Percentiles rank a stretch among this genome's conserved stretches.
Evolutionary conservation across 64 coral and sea anemone genomes (phyloP).

Genomic region (Pachyseris speciosa): DNA sequence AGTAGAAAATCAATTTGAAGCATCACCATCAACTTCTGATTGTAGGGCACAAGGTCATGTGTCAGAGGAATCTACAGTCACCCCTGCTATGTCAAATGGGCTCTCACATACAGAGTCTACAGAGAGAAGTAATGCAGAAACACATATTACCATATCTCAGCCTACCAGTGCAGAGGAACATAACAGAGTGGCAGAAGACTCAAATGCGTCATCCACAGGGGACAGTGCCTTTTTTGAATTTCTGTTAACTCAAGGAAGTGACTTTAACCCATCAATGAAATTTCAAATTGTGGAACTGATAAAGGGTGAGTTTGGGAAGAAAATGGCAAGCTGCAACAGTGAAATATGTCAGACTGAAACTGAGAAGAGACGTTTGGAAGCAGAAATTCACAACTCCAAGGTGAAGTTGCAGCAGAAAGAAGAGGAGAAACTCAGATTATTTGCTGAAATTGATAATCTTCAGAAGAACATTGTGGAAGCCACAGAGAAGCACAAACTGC

Average conservation of each 20-base stretch:
- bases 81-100: neutral
- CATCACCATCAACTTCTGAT: neutral
- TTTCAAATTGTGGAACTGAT: constrained; percentile 35
- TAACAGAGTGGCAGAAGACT: neutral
- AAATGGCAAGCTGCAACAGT: constrained; percentile 2
- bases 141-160: neutral
- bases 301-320: constrained; percentile 31
- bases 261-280: constrained; percentile 44
- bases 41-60: neutral
- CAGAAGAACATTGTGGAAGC: constrained; percentile 30
- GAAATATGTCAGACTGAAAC: constrained; percentile 8
- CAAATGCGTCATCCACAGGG: neutral
- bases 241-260: constrained; percentile 33
- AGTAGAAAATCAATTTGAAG: neutral
- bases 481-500: constrained; percentile 7
- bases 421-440: constrained; percentile 16
- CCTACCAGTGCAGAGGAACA: neutral
- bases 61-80: neutral
- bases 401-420: constrained; percentile 17
- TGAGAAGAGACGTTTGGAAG: constrained; percentile 13
- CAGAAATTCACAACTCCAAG: constrained; percentile 12
- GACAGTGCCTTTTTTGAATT: constrained; percentile 47
- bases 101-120: neutral
- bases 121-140: neutral
- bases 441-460: constrained; percentile 35